Percentiles rank a stretch among this genome's conserved stretches.
Conservation (phyloP, 2,888 invertebrate species). For the Operophtera brumata region DNA sequence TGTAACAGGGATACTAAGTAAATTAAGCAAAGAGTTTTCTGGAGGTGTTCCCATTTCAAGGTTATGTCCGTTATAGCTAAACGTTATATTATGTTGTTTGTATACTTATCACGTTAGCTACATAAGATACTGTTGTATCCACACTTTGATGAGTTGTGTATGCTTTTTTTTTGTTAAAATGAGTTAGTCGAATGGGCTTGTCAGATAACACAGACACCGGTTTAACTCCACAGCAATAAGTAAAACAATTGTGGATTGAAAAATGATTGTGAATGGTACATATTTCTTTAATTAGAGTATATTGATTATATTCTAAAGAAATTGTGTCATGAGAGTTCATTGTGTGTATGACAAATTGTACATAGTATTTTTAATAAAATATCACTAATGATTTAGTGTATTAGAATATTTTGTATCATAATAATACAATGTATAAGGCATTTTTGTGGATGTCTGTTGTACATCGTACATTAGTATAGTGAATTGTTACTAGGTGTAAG, state of each 20-base stretch:
- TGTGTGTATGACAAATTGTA: slow-evolving; percentile 66
- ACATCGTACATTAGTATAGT: slow-evolving; percentile 53
- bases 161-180: slow-evolving; percentile 31
- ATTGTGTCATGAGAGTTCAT: slow-evolving; percentile 69
- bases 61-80: slow-evolving; percentile 11
- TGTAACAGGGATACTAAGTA: neutral
- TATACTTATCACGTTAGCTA: slow-evolving; percentile 2
- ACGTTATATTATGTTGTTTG: neutral
- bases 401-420: slow-evolving; percentile 49
- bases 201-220: slow-evolving; percentile 11
- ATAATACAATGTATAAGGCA: slow-evolving; percentile 49
- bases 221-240: neutral
- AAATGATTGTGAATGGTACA: slow-evolving; percentile 28
- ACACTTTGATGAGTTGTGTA: slow-evolving; percentile 22
- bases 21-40: slow-evolving; percentile 7
- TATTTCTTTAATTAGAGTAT: slow-evolving; percentile 61
- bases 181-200: slow-evolving; percentile 30
- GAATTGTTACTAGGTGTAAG: slow-evolving; percentile 50
- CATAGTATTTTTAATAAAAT: slow-evolving; percentile 65
- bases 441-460: slow-evolving; percentile 52
- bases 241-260: neutral
- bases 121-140: slow-evolving; percentile 23
- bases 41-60: slow-evolving; percentile 21
- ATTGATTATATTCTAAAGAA: slow-evolving; percentile 66
- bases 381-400: slow-evolving; percentile 51